Evolutionary conservation across 2,113 vertebrate genomes (phyloP).

Genomic region (Lampris megalopsis): DNA sequence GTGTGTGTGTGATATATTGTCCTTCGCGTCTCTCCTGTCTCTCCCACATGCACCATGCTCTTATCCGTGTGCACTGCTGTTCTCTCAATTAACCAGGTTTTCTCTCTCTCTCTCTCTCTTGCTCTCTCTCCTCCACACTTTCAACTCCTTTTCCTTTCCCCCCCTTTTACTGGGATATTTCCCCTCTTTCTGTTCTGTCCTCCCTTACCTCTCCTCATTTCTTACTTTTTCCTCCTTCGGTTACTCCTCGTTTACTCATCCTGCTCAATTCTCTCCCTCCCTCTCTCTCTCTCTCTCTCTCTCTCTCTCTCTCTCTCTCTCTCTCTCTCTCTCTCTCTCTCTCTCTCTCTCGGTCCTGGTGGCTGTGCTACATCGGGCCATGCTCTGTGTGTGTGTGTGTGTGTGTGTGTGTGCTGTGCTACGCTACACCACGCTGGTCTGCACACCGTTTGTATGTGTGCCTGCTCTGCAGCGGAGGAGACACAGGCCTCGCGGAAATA

Average conservation of each 20-base stretch:
- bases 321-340: slow-evolving; percentile 5
- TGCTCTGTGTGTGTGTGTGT: slow-evolving; percentile 33
- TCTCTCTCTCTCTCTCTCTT: slow-evolving; percentile 37
- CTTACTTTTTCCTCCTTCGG: background rate
- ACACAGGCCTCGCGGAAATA: slow-evolving; percentile 79
- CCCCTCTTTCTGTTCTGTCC: background rate
- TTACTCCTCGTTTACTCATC: background rate
- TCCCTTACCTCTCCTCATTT: background rate
- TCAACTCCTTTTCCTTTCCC: background rate
- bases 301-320: slow-evolving; percentile 16
- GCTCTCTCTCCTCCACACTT: slow-evolving; percentile 17
- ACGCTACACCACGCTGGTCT: slow-evolving; percentile 63
- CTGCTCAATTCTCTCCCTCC: background rate
- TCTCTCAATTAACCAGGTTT: slow-evolving; percentile 42
- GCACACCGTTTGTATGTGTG: slow-evolving; percentile 73
- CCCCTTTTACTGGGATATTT: background rate
- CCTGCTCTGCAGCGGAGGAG: slow-evolving; percentile 80
- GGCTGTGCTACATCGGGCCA: slow-evolving; percentile 41
- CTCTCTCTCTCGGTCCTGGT: slow-evolving; percentile 35
- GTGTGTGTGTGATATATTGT: slow-evolving; percentile 26
- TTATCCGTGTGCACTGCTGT: slow-evolving; percentile 20
- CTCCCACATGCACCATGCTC: slow-evolving; percentile 25
- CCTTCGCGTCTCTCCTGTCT: slow-evolving; percentile 33
- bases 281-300: background rate
- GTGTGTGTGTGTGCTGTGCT: slow-evolving; percentile 28